Evolutionary conservation across 2,797 vertebrate genomes (phyloP).

Genomic region (Lepilemur septentrionalis): DNA sequence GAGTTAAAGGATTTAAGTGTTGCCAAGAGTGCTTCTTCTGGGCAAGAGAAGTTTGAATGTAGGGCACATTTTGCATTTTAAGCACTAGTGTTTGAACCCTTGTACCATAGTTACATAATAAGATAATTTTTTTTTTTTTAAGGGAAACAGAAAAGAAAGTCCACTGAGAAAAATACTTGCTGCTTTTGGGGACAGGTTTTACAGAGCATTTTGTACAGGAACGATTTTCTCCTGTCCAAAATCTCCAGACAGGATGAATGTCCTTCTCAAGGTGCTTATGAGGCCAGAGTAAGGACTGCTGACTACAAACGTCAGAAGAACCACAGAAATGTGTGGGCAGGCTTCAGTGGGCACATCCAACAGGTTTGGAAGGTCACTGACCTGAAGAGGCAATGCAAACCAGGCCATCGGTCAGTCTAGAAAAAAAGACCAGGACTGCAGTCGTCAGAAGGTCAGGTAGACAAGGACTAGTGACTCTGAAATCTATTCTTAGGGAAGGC

Average conservation of each 20-base stretch:
- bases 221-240: background rate
- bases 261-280: background rate
- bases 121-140: background rate
- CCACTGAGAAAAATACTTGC: background rate
- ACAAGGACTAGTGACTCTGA: background rate
- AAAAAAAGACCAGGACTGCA: background rate
- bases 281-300: background rate
- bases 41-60: slow-evolving; percentile 1
- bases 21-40: background rate
- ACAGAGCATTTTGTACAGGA: background rate
- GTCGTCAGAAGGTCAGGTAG: background rate
- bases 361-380: background rate
- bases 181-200: background rate
- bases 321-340: background rate
- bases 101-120: slow-evolving; percentile 53
- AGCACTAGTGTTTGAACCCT: slow-evolving; percentile 36
- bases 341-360: background rate
- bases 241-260: background rate
- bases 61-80: slow-evolving; percentile 62
- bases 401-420: background rate
- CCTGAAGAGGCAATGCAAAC: background rate
- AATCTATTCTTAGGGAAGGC: background rate
- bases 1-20: slow-evolving; percentile 40
- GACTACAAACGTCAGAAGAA: background rate
- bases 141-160: background rate